phyloP scores from a whole-genome alignment of 2,113 vertebrate species.

The Ondatra zibethicus region DNA sequence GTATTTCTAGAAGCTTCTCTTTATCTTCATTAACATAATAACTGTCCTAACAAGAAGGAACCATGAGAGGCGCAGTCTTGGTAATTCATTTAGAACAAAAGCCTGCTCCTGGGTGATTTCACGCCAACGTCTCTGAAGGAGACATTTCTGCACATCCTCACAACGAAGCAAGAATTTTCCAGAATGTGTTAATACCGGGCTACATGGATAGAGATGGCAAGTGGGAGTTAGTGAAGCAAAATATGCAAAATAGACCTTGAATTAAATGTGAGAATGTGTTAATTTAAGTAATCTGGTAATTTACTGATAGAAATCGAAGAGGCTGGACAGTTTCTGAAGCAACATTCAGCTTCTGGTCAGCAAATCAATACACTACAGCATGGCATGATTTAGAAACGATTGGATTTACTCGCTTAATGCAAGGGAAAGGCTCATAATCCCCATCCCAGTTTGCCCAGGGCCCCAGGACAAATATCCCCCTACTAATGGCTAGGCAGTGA shows the following conservation, averaged over 20 bases:
- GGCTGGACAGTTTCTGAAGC: not conserved
- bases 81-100: slow-evolving; percentile 18
- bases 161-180: not conserved
- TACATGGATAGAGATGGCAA: not conserved
- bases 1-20: slow-evolving; percentile 25
- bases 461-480: not conserved
- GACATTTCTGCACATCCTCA: not conserved
- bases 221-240: not conserved
- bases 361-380: slow-evolving; percentile 47
- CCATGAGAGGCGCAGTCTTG: not conserved
- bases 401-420: slow-evolving; percentile 38
- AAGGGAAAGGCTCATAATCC: not conserved
- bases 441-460: slow-evolving; percentile 16
- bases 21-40: slow-evolving; percentile 12
- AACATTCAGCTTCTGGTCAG: slow-evolving; percentile 35
- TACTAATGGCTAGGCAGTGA: slow-evolving; percentile 11
- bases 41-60: not conserved
- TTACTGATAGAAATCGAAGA: slow-evolving; percentile 27
- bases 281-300: slow-evolving; percentile 47
- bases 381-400: slow-evolving; percentile 33
- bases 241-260: slow-evolving; percentile 19
- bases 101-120: not conserved
- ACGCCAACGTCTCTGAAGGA: not conserved
- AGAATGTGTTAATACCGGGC: not conserved
- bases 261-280: slow-evolving; percentile 50